Conservation (phyloP, 2,888 invertebrate genomes). For the Agonum fuliginosum region DNA sequence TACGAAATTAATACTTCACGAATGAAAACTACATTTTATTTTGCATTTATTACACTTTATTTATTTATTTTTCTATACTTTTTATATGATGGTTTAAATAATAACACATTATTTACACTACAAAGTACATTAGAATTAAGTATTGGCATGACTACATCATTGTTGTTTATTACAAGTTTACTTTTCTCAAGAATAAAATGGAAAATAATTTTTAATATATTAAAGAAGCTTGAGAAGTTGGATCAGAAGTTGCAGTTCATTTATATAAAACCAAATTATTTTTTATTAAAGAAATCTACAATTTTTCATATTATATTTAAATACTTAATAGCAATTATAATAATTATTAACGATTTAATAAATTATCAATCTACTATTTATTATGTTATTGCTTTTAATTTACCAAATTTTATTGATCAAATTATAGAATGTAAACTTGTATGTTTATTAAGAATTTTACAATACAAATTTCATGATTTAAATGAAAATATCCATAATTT, state of each 20-base stretch:
- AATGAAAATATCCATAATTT: background rate
- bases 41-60: background rate
- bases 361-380: background rate
- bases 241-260: background rate
- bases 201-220: background rate
- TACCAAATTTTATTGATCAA: background rate
- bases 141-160: background rate
- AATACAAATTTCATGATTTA: conserved; percentile 8
- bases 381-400: background rate
- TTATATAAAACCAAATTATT: conserved; percentile 4
- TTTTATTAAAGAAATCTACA: background rate
- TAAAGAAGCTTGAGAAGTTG: background rate
- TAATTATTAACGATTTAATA: background rate
- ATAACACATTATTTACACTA: background rate
- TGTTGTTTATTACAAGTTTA: background rate
- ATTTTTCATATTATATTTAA: conserved; percentile 1
- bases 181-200: background rate
- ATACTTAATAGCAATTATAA: background rate
- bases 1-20: background rate
- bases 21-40: background rate
- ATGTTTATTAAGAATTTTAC: background rate
- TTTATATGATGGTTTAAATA: background rate
- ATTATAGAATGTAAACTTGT: background rate
- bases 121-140: background rate
- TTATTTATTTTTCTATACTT: background rate